Evolutionary conservation across 2,797 vertebrate genomes (phyloP).

Genomic region (Sarcophilus harrisii): DNA sequence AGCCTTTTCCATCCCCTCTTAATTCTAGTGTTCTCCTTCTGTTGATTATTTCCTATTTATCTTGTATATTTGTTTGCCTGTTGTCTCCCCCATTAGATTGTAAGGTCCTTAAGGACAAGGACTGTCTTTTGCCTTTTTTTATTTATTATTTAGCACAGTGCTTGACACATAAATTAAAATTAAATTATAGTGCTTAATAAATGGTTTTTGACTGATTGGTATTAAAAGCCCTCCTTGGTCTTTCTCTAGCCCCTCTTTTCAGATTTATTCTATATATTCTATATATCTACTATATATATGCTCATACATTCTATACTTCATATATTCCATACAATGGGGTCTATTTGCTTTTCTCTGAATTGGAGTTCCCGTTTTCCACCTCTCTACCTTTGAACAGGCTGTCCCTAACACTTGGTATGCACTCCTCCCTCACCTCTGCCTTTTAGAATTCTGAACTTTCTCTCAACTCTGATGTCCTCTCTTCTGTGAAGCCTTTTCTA

Average conservation of each 20-base stretch:
- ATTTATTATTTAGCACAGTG: neutral
- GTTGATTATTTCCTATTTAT: neutral
- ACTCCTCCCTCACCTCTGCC: neutral
- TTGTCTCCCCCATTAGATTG: neutral
- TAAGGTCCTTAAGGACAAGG: neutral
- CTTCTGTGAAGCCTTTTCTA: neutral
- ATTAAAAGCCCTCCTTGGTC: neutral
- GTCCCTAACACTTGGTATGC: neutral
- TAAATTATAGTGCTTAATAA: neutral
- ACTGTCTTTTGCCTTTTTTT: neutral
- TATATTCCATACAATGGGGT: neutral
- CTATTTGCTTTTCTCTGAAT: neutral
- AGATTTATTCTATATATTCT: neutral
- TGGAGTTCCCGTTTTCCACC: neutral
- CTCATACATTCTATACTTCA: neutral
- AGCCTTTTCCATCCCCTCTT: neutral
- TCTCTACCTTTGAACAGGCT: neutral
- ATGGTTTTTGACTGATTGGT: neutral
- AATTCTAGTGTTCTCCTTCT: neutral
- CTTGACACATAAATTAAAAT: neutral
- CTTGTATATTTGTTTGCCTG: neutral
- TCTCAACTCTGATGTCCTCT: neutral
- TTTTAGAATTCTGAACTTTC: neutral
- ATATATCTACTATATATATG: too few relatives aligned
- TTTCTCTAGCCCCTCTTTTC: neutral